Conservation (phyloP, 2,797 vertebrate genomes). For the Tapera naevia region DNA sequence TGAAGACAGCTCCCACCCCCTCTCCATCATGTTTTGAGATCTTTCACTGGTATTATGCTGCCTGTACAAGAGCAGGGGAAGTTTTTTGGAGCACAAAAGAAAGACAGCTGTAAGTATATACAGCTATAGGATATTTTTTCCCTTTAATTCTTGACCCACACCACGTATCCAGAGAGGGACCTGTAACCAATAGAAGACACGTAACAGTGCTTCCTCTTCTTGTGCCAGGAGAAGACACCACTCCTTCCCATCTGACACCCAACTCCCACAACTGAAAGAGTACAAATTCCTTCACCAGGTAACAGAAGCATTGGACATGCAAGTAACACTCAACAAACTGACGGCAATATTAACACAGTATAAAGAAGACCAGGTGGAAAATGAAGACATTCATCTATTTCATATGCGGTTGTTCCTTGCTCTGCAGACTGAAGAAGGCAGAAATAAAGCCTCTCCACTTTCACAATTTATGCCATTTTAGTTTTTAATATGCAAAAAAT, state of each 20-base stretch:
- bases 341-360: background rate
- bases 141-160: background rate
- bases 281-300: background rate
- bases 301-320: background rate
- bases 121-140: background rate
- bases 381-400: background rate
- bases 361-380: slow-evolving; percentile 4
- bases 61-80: background rate
- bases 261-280: background rate
- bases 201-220: slow-evolving; percentile 20
- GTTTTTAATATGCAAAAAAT: background rate
- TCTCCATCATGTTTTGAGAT: background rate
- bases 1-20: background rate
- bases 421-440: background rate
- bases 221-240: slow-evolving; percentile 30
- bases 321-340: background rate
- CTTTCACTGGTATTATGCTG: background rate
- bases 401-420: background rate
- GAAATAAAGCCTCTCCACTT: background rate
- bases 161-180: background rate
- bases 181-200: background rate
- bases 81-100: background rate
- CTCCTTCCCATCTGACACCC: background rate
- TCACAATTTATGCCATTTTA: background rate
- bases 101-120: slow-evolving; percentile 7